Conservation (phyloP, 1,140 invertebrate genomes). For the Cotesia chilonis region DNA sequence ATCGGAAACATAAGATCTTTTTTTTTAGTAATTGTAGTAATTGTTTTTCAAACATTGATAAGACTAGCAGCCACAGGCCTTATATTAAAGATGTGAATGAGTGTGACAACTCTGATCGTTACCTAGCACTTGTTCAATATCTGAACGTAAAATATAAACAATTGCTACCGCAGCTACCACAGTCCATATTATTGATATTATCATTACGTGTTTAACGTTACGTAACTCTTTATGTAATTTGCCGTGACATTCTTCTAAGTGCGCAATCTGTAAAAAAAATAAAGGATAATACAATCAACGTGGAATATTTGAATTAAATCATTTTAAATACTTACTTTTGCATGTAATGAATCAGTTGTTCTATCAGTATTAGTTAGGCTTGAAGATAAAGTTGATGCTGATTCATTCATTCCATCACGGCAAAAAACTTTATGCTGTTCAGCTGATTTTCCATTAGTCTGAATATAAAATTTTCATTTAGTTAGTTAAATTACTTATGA, state of each 20-base stretch:
- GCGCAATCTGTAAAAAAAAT: slow-evolving; percentile 51
- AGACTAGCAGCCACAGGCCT: slow-evolving; percentile 33
- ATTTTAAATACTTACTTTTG: slow-evolving; percentile 49
- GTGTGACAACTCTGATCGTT: slow-evolving; percentile 40
- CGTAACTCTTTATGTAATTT: slow-evolving; percentile 53
- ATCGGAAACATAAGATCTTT: slow-evolving; percentile 5
- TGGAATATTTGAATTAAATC: slow-evolving; percentile 2
- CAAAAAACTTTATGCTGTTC: slow-evolving; percentile 66
- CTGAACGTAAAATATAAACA: slow-evolving; percentile 46
- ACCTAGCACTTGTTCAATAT: slow-evolving; percentile 42
- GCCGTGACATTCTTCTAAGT: slow-evolving; percentile 53
- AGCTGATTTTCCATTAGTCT: slow-evolving; percentile 56
- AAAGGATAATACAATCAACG: slow-evolving; percentile 9
- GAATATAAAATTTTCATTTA: slow-evolving; percentile 34
- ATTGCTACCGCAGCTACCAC: slow-evolving; percentile 51
- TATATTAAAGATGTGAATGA: slow-evolving; percentile 34
- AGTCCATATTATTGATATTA: slow-evolving; percentile 54
- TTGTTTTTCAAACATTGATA: neutral
- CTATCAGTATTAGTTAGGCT: slow-evolving; percentile 38
- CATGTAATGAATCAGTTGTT: slow-evolving; percentile 50
- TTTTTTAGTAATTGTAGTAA: slow-evolving; percentile 23
- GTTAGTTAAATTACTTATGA: slow-evolving; percentile 25
- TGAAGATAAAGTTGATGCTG: slow-evolving; percentile 33
- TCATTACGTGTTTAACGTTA: slow-evolving; percentile 53
- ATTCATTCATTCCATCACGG: slow-evolving; percentile 52